A percentile compares a stretch with the other conserved stretches of the same genome.
phyloP scores from a whole-genome alignment of 2,888 invertebrate genomes.

The Xestia xanthographa region DNA sequence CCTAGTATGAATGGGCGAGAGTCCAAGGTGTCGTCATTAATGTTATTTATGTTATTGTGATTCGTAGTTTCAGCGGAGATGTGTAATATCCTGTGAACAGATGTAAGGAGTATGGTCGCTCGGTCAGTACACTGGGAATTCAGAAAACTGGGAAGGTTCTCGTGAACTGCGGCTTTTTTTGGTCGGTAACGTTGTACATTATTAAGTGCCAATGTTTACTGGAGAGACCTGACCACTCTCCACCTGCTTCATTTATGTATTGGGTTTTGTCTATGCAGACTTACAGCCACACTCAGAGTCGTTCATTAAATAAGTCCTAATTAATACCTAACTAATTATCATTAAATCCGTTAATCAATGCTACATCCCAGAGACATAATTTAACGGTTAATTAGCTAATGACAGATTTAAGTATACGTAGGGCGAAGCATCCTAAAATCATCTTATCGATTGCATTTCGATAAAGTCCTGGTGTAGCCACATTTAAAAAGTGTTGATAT shows the following conservation, averaged over 20 bases:
- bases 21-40: constrained; percentile 61
- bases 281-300: too few relatives aligned
- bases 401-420: too few relatives aligned
- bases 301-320: too few relatives aligned
- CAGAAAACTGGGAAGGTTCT: not conserved
- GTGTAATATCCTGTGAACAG: constrained; percentile 35
- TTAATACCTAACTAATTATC: too few relatives aligned
- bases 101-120: constrained; percentile 8
- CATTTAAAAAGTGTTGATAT: too few relatives aligned
- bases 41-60: constrained; percentile 51
- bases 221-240: not conserved
- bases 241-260: not conserved
- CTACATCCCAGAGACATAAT: too few relatives aligned
- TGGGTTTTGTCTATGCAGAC: not conserved
- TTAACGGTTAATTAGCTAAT: too few relatives aligned
- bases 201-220: not conserved
- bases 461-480: too few relatives aligned
- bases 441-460: too few relatives aligned
- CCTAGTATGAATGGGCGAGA: constrained; percentile 54
- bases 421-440: too few relatives aligned
- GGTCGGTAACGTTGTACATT: not conserved
- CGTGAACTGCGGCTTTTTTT: not conserved
- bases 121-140: not conserved
- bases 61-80: constrained; percentile 12
- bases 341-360: too few relatives aligned